Evolutionary conservation across 2,888 invertebrate species (phyloP).

Genomic region (Melanophora roralis): DNA sequence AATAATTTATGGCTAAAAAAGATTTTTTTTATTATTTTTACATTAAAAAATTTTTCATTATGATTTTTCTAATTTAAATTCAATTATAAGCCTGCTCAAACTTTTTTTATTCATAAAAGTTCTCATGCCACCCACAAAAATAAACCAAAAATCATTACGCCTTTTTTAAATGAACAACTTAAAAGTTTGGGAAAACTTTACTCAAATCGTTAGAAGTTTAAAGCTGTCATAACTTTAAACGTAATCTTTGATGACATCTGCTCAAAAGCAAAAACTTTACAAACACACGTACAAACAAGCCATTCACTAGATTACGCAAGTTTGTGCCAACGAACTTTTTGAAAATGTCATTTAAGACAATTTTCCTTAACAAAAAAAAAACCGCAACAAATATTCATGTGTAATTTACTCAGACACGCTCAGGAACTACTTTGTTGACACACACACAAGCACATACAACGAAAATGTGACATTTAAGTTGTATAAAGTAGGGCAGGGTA

Average conservation of each 20-base stretch:
- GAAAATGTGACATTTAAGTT: slow-evolving; percentile 15
- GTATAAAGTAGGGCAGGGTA: not conserved
- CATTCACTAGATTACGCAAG: too few relatives aligned
- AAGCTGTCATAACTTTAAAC: not conserved
- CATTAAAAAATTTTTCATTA: too few relatives aligned
- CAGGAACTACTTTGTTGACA: not conserved
- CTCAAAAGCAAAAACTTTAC: too few relatives aligned
- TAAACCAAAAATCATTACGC: too few relatives aligned
- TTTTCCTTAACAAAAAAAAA: slow-evolving; percentile 21
- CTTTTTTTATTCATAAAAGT: too few relatives aligned
- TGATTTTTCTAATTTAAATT: too few relatives aligned
- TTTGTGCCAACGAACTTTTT: not conserved
- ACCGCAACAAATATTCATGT: not conserved
- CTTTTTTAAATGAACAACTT: not conserved
- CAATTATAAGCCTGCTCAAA: too few relatives aligned
- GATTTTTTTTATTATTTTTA: too few relatives aligned
- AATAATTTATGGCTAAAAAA: too few relatives aligned
- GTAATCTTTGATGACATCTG: not conserved
- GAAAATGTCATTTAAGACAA: slow-evolving; percentile 6
- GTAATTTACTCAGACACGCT: not conserved
- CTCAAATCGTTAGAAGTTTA: not conserved
- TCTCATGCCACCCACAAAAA: too few relatives aligned
- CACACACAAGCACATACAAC: too few relatives aligned
- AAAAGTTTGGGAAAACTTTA: not conserved
- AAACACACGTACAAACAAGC: too few relatives aligned